Base-by-base conservation (phyloP, 1,140 invertebrate genomes). In the Physella acuta region DNA sequence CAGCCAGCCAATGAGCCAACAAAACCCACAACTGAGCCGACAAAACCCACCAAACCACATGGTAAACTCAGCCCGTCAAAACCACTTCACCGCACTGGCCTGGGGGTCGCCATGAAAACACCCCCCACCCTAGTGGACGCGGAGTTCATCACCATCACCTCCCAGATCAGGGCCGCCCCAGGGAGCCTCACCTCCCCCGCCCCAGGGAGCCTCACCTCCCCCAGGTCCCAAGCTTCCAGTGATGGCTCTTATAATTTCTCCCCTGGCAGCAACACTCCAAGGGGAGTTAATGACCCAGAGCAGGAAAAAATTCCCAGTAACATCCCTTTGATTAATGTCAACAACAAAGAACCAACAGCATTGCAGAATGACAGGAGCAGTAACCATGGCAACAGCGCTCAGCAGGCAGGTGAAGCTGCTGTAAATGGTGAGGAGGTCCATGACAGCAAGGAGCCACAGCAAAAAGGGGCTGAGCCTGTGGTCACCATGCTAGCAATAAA, bases 91-190 rank as follows among this genome's bases (percentile, higher is more conserved):
- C 55, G 61, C 65, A 16, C 53, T 39, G 39, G 68, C 17, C 26
- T 59, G 28, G 61, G 68, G 58, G 62, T 49, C 69, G 74, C 64
- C 60, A 61, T 75, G 49, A 74, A 71, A 56, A 16, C 58, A 5
- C 58, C 70, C 44, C 69, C 58, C n/a, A 68, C 67, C 11, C 70
- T 64, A 56, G 71, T 72, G 4, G 75, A 77, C 28, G 72, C 77
- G 14, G 73, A 79, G 68, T 79, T 72, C 67, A 79, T 79, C 64
- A 71, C 76, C 51, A 77, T 79, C 33, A 67, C 74, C 30, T 74
- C 71, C 26, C 73, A 73, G 56, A 59, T 77, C 17, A 71, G 66
- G 34, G 72, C 75, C 4, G 71, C 75, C 67, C 76, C 71, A 60
- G 76, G 75, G 60, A 68, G 76, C 44, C 73, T 76, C 37, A 60